Conservation (phyloP, 2,113 vertebrate species). For the Tauraco erythrolophus region DNA sequence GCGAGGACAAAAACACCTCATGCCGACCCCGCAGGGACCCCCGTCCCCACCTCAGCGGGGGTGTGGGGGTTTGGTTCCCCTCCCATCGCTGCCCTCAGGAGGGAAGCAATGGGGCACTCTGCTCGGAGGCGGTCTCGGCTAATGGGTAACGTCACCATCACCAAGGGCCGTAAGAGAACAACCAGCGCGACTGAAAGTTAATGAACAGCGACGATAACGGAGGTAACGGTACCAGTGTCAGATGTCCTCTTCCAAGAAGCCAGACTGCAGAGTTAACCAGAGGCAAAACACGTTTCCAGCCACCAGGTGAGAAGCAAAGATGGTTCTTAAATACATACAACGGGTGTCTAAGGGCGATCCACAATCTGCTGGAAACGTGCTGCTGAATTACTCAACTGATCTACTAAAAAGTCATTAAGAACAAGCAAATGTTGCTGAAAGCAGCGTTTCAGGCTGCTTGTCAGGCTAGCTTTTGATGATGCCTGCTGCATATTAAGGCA, state of each 20-base stretch:
- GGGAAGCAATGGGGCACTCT: not conserved
- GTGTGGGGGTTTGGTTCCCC: not conserved
- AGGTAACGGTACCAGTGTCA: not conserved
- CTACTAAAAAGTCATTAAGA: slow-evolving; percentile 12
- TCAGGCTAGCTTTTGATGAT: not conserved
- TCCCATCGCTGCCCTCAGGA: accelerated
- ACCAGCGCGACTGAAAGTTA: not conserved
- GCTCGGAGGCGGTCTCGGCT: not conserved
- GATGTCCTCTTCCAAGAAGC: not conserved
- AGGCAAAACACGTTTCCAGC: not conserved
- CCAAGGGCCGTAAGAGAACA: not conserved
- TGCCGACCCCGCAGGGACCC: not conserved
- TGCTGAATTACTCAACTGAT: slow-evolving; percentile 8
- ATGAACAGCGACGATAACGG: not conserved
- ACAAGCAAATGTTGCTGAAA: not conserved
- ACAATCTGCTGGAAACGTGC: not conserved
- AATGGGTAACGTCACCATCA: not conserved
- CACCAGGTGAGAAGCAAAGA: not conserved
- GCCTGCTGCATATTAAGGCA: not conserved
- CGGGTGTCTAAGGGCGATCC: accelerated
- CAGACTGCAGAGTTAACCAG: not conserved
- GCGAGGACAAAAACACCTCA: not conserved
- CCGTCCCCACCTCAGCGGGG: accelerated
- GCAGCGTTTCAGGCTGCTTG: not conserved
- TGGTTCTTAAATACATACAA: not conserved